Conservation (phyloP, 37 sponge, comb jelly and placozoan genomes). For the Aplysina aerophoba region DNA sequence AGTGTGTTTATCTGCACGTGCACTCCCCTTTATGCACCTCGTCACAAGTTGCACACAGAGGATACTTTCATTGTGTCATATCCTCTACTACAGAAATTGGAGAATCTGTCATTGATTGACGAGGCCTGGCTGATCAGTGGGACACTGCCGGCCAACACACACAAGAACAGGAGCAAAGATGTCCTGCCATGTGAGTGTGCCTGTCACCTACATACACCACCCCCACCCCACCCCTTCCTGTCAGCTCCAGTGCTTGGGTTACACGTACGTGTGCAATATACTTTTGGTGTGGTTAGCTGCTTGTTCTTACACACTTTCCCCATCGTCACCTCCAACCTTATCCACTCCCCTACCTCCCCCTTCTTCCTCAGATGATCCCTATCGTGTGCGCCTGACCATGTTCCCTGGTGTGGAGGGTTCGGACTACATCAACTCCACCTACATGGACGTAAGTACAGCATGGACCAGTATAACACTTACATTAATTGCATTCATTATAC, state of each 20-base stretch:
- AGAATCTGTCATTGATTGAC: constrained; percentile 34
- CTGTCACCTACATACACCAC: neutral
- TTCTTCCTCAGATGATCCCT: constrained; percentile 52
- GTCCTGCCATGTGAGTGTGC: constrained; percentile 69
- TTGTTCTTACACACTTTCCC: neutral
- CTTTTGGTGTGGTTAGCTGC: neutral
- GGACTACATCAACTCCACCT: constrained; percentile 83
- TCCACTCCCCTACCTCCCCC: neutral
- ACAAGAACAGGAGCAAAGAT: constrained; percentile 73
- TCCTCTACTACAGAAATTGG: constrained; percentile 30
- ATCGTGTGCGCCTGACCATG: constrained; percentile 64
- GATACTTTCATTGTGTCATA: neutral
- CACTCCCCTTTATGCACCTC: too few relatives aligned
- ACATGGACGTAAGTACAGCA: constrained; percentile 59
- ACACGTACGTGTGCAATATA: neutral
- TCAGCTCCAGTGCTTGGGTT: too few relatives aligned
- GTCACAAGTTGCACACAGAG: neutral
- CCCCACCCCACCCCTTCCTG: neutral
- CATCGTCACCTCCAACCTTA: too few relatives aligned
- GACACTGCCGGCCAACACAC: constrained; percentile 42
- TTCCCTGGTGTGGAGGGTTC: constrained; percentile 72
- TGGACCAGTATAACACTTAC: neutral
- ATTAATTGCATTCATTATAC: neutral
- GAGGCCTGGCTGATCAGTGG: constrained; percentile 43
- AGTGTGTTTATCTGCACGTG: neutral